Evolutionary conservation across 64 coral and sea anemone species (phyloP).

Genomic region (Stichodactyla helianthus): DNA sequence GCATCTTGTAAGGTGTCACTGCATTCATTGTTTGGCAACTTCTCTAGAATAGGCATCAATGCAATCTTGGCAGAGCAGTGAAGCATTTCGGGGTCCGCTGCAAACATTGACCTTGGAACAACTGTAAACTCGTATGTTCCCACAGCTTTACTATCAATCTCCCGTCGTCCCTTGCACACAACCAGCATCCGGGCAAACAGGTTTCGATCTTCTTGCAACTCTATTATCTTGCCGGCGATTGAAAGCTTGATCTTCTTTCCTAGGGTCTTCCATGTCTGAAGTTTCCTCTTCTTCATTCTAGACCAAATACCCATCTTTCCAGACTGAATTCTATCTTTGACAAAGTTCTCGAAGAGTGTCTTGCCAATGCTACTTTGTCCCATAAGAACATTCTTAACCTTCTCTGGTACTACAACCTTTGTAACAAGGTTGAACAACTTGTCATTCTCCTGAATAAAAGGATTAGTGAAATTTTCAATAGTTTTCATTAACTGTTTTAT

Average conservation of each 20-base stretch:
- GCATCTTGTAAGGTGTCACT: too few species aligned
- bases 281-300: slow-evolving; percentile 24
- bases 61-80: too few species aligned
- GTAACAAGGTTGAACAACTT: slow-evolving; percentile 24
- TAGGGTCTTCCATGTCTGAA: slow-evolving; percentile 16
- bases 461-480: slow-evolving; percentile 28
- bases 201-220: slow-evolving; percentile 10
- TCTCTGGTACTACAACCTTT: slow-evolving; percentile 4
- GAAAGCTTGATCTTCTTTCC: slow-evolving; percentile 20
- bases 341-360: slow-evolving; percentile 2
- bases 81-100: too few species aligned
- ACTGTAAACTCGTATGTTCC: too few species aligned
- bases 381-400: neutral
- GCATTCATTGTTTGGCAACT: too few species aligned
- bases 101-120: too few species aligned
- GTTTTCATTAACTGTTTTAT: neutral
- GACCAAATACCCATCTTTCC: neutral
- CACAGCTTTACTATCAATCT: too few species aligned
- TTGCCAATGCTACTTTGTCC: slow-evolving; percentile 22
- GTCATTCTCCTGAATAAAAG: neutral
- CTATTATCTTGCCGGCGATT: neutral
- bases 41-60: too few species aligned
- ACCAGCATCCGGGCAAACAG: too few species aligned
- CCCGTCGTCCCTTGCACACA: too few species aligned
- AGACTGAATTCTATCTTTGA: neutral